Evolutionary conservation across 2,888 invertebrate species (phyloP), one percentile per base, ranked within the genome.

Genomic region (Drosophila conformis): DNA sequence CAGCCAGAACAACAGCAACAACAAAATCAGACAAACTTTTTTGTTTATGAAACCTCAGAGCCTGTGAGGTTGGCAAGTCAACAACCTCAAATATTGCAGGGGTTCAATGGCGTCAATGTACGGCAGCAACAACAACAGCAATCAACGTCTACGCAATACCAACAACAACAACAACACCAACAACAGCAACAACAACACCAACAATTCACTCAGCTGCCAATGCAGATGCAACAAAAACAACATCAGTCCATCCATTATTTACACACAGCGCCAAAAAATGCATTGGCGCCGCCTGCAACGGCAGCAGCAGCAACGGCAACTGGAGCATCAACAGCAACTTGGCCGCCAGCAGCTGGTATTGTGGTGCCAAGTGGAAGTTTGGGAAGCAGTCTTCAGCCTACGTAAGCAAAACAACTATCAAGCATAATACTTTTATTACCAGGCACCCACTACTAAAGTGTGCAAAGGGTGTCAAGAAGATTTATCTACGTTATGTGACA

Each of bases 21-120:
- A 40, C 57, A 66, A 46, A 74, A 65, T 13, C 72, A 74, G 48
- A 73, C 77, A 69, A 74, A 78, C 33, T 89, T 90, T 90, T 80
- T 90, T 83, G 76, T 73, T 76, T 78, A 76, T 81, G 69, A 74
- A 80, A 86, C 56, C 58, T 52, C 69, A 62, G 62, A 67, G 78
- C 38, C 76, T 57, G 69, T 52, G 56, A 63, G 68, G 68, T 70
- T 70, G 56, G 61, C 48, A 73, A 83, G 90, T 89, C 89, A 86
- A 86, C 87, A 89, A 81, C 90, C 88, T 84, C 84, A 75, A 77
- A 77, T 77, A 76, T 76, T 73, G 73, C 73, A 70, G 52, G 85
- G 73, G 73, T 90, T 90, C 85, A 89, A 89, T 87, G 89, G 87
- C 80, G 87, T 83, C 86, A 85, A 77, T 72, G 68, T 72, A 70